phyloP scores from a whole-genome alignment of 2,113 vertebrate genomes.

The Albula glossodonta region DNA sequence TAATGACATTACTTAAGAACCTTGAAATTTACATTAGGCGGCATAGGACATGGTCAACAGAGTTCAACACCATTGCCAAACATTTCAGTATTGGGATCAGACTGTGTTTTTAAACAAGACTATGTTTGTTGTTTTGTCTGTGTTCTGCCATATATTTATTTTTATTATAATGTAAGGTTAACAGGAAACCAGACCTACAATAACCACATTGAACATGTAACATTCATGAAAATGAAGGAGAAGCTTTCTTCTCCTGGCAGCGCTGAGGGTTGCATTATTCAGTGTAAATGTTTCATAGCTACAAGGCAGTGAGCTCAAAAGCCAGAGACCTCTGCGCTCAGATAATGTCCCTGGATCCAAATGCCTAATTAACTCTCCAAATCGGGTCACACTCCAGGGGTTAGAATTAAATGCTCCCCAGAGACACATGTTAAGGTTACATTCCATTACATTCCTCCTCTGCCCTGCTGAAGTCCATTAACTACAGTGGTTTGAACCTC shows the following conservation, averaged over 20 bases:
- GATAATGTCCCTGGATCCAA: background rate
- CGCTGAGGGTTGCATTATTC: background rate
- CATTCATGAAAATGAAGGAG: background rate
- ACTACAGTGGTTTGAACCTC: no score
- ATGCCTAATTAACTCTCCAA: background rate
- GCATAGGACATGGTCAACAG: background rate
- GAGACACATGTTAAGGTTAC: background rate
- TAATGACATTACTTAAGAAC: background rate
- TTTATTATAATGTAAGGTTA: background rate
- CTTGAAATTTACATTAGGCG: background rate
- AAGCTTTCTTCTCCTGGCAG: background rate
- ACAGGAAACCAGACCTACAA: background rate
- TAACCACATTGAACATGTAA: background rate
- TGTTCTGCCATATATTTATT: no score
- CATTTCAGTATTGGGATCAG: background rate
- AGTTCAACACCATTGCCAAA: background rate
- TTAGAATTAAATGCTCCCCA: background rate
- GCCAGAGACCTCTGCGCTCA: background rate
- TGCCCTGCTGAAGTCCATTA: background rate
- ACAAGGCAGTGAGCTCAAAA: background rate
- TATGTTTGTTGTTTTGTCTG: background rate
- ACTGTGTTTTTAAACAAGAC: background rate
- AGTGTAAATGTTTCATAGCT: background rate
- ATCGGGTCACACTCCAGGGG: background rate
- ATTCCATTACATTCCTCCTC: background rate